Base-by-base conservation (phyloP, 1,140 invertebrate species). In the Brachionus koreanus region DNA sequence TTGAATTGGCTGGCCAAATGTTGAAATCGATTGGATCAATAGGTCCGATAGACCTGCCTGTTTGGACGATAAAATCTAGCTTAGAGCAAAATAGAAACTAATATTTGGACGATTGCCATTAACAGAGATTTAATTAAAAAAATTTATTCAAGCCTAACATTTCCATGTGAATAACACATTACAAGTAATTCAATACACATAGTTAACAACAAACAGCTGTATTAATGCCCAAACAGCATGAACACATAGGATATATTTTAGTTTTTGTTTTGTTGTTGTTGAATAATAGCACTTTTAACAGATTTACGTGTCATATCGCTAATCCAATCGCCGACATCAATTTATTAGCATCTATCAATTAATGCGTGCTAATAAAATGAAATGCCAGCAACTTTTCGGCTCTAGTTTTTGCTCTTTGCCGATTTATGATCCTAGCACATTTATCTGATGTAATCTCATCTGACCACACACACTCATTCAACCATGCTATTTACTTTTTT, bases 91-190 rank as follows among this genome's bases (percentile, higher is more conserved):
- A 57, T 57, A 23, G 19, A 19, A 57, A 19, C 49, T 57, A 57
- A 57, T 57, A 57, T 57, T 57, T 57, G 49, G 49, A 57, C 49
- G 49, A 57, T 57, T 57, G 49, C 49, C 49, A 57, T 57, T 57
- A 57, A 57, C 49, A 57, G 49, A 57, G 19, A 57, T 57, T 57
- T 57, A 57, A 57, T 57, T 57, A 57, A 23, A 23, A 16, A 19
- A 57, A 57, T 57, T 57, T 57, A 57, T 57, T 57, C 49, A 57
- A 57, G 49, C 49, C 49, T 57, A 57, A 57, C 49, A 57, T 57
- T 57, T 57, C 9, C 19, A 57, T 57, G 49, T 57, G 49, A 57
- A 57, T 57, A 57, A 57, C 49, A 57, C 49, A 57, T 57, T 57
- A 57, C 49, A 57, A 57, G 49, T 57, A 57, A 57, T 57, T 57